Base-by-base conservation (phyloP, 2,888 invertebrate genomes). In the Sepiola atlantica region DNA sequence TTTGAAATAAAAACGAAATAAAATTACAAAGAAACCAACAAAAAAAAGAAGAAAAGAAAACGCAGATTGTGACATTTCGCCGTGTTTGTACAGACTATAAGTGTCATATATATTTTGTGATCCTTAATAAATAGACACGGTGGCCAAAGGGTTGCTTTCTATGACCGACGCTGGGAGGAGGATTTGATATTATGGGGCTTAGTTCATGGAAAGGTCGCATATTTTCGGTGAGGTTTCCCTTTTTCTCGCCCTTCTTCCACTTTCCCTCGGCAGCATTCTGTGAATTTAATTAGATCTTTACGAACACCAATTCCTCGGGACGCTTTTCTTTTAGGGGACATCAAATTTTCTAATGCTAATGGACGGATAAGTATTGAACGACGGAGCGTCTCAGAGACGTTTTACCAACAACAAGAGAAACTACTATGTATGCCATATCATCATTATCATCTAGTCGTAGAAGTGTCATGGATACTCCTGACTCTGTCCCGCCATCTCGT, bases 161-260 rank as follows among this genome's bases (percentile, higher is more conserved):
- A 12, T 18, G 77, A 24, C 28, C 61, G 61, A 77, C 77, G 4
- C n/a, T n/a, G n/a, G 45, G 2, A 45, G 45, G 45, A n/a, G n/a
- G n/a, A 77, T 32, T 16, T 77, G 77, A 77, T 77, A 77, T 77
- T 77, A 77, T 10, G n/a, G n/a, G 77, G 45, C n/a, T 77, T n/a
- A 77, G 77, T 77, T 77, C 77, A 77, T n/a, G n/a, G 77, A 77
- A 77, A 77, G 77, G 77, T 77, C 77, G 77, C 77, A 77, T 77
- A 77, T n/a, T 77, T 77, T 77, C 77, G 77, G n/a, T 45, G 45
- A 45, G 45, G 45, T 45, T 45, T 45, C 45, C 45, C 32, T n/a
- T n/a, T n/a, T n/a, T n/a, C n/a, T n/a, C n/a, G n/a, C n/a, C n/a
- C n/a, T n/a, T n/a, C n/a, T n/a, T n/a, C n/a, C n/a, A n/a, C n/a